phyloP scores from a whole-genome alignment of 2,113 vertebrate species.

The Rhynchomys soricoides region DNA sequence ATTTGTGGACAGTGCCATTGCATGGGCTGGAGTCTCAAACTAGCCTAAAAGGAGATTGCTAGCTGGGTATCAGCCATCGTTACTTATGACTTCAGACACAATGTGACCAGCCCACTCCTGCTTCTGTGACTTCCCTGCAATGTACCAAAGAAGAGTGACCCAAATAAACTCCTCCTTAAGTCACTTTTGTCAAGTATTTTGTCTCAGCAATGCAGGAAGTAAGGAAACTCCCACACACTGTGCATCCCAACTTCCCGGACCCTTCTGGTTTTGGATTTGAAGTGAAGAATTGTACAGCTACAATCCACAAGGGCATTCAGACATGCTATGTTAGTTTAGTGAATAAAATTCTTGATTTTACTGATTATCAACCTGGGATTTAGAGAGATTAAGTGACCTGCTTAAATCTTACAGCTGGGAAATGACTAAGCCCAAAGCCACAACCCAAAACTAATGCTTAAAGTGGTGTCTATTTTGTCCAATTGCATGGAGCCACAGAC shows the following conservation, averaged over 20 bases:
- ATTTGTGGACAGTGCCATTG: no score
- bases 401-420: background rate
- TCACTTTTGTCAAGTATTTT: background rate
- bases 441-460: background rate
- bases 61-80: background rate
- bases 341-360: constrained; percentile 31
- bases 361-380: constrained; percentile 12
- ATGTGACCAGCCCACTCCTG: background rate
- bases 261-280: background rate
- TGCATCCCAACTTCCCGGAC: background rate
- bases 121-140: background rate
- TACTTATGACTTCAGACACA: background rate
- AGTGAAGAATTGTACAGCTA: background rate
- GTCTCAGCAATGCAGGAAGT: background rate
- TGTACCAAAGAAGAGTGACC: no score
- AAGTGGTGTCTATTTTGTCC: background rate
- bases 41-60: background rate
- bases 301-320: background rate
- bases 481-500: background rate
- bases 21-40: background rate
- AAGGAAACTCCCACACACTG: background rate
- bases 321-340: background rate
- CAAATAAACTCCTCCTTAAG: background rate
- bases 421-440: constrained; percentile 18
- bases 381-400: constrained; percentile 13